Conservation (phyloP, 2,113 vertebrate genomes). For the Cinclus cinclus region DNA sequence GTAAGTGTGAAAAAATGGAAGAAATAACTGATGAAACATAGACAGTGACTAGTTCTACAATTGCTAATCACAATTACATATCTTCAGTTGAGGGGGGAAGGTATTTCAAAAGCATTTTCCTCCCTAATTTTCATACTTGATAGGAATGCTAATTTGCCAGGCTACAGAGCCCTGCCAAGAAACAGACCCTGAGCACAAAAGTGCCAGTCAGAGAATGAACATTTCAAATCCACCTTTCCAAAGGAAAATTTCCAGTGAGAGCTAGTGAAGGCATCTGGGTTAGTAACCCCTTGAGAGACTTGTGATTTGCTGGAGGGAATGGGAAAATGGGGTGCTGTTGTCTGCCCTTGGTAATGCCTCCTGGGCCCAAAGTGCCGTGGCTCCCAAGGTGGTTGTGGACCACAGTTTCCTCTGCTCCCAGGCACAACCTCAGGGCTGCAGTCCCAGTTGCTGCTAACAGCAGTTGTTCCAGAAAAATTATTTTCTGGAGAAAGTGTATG, state of each 20-base stretch:
- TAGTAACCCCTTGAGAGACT: background rate
- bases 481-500: background rate
- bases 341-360: background rate
- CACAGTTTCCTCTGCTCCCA: background rate
- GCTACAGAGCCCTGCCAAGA: background rate
- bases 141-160: background rate
- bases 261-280: background rate
- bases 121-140: background rate
- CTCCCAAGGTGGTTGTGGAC: background rate
- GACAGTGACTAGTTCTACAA: constrained; percentile 6
- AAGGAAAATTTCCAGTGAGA: background rate
- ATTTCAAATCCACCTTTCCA: background rate
- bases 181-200: background rate
- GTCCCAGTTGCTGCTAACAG: background rate
- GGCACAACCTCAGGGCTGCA: background rate
- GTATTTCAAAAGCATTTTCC: background rate
- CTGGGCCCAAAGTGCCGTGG: background rate
- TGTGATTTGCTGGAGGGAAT: background rate
- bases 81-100: background rate
- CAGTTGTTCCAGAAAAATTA: background rate
- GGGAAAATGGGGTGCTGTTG: background rate
- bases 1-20: background rate
- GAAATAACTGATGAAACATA: background rate
- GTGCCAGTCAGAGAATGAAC: background rate
- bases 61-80: background rate